These are phyloP conservation scores for Galagoides demidoff DNA, from an alignment of 2,797 vertebrate species.

Conservation along the genomic window DNA sequence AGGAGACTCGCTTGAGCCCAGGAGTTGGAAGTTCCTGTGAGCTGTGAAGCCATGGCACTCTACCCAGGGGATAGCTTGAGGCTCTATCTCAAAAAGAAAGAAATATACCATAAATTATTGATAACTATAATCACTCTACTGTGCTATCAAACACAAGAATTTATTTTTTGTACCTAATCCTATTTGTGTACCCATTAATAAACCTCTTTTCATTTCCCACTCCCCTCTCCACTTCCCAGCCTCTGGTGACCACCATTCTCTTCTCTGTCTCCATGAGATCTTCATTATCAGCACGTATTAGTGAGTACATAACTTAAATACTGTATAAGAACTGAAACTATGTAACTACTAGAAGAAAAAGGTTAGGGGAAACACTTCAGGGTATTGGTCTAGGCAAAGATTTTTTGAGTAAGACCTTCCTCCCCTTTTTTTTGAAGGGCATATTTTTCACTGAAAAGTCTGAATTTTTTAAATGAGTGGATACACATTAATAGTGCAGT, in stretches of 20 bases:
- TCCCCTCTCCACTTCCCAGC: neutral
- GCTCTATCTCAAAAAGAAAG: neutral
- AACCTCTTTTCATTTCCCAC: neutral
- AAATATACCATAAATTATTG: neutral
- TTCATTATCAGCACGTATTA: neutral
- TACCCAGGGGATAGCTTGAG: no score
- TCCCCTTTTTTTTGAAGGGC: neutral
- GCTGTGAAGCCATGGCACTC: no score
- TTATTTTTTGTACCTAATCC: neutral
- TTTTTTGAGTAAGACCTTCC: neutral
- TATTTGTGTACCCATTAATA: neutral
- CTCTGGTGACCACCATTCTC: neutral
- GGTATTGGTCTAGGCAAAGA: neutral
- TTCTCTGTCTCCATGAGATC: neutral
- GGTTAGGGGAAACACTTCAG: neutral
- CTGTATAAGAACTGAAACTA: neutral
- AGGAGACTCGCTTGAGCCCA: no score
- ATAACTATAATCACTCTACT: neutral
- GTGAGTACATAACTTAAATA: neutral
- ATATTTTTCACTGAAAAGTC: neutral
- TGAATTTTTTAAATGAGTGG: neutral
- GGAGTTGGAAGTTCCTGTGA: no score
- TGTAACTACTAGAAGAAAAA: neutral
- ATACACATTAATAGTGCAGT: neutral
- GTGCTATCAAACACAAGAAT: neutral